A percentile compares a stretch with the other conserved stretches of the same genome.
Conservation (phyloP, 2,113 vertebrate species). For the Equus quagga region DNA sequence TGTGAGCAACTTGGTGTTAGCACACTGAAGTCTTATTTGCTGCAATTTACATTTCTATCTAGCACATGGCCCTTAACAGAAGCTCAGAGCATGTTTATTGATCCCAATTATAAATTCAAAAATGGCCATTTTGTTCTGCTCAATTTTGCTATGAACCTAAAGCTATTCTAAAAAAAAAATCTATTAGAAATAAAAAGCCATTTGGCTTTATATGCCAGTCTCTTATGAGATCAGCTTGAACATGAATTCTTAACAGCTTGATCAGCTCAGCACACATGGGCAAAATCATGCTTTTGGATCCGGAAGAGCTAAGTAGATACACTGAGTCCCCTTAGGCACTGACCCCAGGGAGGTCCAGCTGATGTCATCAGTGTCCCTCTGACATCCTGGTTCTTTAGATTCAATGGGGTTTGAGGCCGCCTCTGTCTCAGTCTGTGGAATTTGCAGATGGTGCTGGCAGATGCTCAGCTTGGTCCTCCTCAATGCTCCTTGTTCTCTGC, state of each 20-base stretch:
- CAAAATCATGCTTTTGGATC: background rate
- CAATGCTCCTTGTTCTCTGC: constrained; percentile 20
- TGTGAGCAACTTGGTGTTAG: background rate
- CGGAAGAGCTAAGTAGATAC: background rate
- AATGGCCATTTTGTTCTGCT: background rate
- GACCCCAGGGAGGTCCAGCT: background rate
- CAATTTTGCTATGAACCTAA: constrained; percentile 3
- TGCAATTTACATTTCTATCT: background rate
- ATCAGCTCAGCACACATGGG: background rate
- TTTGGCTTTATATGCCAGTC: background rate
- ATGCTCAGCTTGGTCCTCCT: constrained; percentile 31
- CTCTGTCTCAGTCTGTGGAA: background rate
- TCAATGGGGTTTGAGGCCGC: background rate
- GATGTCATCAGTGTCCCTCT: background rate
- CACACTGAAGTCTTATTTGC: background rate
- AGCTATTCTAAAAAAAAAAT: constrained; percentile 4
- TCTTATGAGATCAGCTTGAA: constrained; percentile 16
- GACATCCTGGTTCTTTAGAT: background rate
- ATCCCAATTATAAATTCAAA: constrained; percentile 20
- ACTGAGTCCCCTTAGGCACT: background rate
- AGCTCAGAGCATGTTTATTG: constrained; percentile 20
- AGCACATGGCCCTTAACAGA: background rate
- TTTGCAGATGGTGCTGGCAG: constrained; percentile 60
- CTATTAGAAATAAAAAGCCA: background rate
- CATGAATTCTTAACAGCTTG: background rate